Conservation (phyloP, 2,797 vertebrate genomes). For the Microctenopoma stevenorrisi region DNA sequence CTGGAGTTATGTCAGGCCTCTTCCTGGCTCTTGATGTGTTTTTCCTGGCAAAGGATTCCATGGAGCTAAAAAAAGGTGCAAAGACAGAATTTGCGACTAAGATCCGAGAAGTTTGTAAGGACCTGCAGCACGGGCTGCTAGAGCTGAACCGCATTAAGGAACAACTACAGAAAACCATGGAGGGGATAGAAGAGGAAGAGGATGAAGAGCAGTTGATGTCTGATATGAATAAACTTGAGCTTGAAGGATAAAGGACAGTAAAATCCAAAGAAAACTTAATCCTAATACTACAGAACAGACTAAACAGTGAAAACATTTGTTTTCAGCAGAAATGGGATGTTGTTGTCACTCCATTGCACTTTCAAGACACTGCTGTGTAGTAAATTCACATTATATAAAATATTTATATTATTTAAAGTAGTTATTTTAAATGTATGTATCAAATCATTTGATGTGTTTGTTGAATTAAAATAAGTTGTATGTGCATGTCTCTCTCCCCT, state of each 20-base stretch:
- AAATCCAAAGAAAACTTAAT: neutral
- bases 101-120: slow-evolving; percentile 81
- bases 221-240: slow-evolving; percentile 68
- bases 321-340: neutral
- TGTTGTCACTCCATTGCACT: neutral
- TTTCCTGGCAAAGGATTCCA: slow-evolving; percentile 84
- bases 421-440: neutral
- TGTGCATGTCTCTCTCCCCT: neutral
- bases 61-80: slow-evolving; percentile 81
- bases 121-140: slow-evolving; percentile 79
- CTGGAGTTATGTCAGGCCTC: slow-evolving; percentile 82
- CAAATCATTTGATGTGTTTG: neutral
- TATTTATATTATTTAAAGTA: slow-evolving; percentile 19
- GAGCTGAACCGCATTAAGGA: slow-evolving; percentile 80
- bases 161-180: slow-evolving; percentile 81
- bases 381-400: neutral
- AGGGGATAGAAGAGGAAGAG: slow-evolving; percentile 74
- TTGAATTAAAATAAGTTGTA: slow-evolving; percentile 21
- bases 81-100: slow-evolving; percentile 83
- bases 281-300: neutral
- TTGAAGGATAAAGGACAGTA: slow-evolving; percentile 53
- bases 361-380: neutral
- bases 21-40: slow-evolving; percentile 85
- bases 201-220: slow-evolving; percentile 61
- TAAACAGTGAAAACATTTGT: neutral